These are phyloP conservation scores for Eriocheir sinensis DNA, from an alignment of 1,140 invertebrate genomes.

Conservation along the genomic window DNA sequence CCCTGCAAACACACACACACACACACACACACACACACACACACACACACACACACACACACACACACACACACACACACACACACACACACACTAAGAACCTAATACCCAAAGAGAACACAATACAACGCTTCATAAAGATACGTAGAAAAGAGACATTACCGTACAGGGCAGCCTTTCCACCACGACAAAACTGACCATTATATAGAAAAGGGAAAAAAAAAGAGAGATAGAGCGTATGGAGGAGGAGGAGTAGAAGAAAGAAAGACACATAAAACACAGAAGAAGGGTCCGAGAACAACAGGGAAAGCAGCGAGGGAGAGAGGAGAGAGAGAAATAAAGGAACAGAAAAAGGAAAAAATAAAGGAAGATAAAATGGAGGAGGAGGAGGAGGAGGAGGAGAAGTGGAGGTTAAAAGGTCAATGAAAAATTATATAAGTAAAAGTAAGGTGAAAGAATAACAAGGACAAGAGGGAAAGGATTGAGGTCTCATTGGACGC, in stretches of 20 bases:
- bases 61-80: too few relatives aligned
- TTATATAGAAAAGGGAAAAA: neutral
- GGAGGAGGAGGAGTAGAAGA: neutral
- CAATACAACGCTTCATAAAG: neutral
- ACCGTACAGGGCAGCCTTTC: too few relatives aligned
- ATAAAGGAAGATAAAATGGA: neutral
- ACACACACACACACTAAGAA: too few relatives aligned
- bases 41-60: neutral
- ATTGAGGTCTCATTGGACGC: neutral
- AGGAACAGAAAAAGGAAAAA: neutral
- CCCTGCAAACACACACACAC: neutral
- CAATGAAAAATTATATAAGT: too few relatives aligned
- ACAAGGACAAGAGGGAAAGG: too few relatives aligned
- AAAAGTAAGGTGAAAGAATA: too few relatives aligned
- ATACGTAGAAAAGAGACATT: too few relatives aligned
- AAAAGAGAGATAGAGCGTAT: neutral
- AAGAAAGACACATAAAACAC: neutral
- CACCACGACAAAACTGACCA: too few relatives aligned
- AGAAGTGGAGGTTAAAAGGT: too few relatives aligned
- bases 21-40: slow-evolving; percentile 19
- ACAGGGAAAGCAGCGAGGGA: neutral
- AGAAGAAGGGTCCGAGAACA: neutral
- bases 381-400: too few relatives aligned
- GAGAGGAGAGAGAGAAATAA: too few relatives aligned
- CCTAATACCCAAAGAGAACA: neutral